Percentiles rank a stretch among this genome's conserved stretches.
Evolutionary conservation across 2,888 invertebrate species (phyloP).

Genomic region (Coleophora deauratella): DNA sequence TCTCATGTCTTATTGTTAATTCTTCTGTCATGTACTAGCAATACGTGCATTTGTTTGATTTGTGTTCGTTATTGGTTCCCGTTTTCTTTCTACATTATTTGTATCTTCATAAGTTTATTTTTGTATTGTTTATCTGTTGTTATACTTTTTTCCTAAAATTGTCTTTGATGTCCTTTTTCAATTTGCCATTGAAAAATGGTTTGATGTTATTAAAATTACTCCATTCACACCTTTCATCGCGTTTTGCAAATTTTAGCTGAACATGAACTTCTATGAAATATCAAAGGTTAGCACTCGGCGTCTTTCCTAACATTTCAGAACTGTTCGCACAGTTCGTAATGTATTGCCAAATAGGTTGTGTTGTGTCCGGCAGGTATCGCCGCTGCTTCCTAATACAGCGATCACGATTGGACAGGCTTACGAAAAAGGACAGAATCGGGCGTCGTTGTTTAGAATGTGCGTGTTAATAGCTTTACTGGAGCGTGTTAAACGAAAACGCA

Average conservation of each 20-base stretch:
- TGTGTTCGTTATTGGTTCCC: too few species aligned
- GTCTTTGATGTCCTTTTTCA: too few species aligned
- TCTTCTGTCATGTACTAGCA: too few species aligned
- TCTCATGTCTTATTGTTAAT: too few species aligned
- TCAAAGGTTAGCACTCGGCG: not conserved
- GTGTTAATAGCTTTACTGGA: constrained; percentile 39
- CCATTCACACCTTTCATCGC: constrained; percentile 1
- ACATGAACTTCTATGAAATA: too few species aligned
- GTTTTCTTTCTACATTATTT: too few species aligned
- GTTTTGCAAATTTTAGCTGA: not conserved
- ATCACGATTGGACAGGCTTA: constrained; percentile 49
- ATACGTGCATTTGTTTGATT: not conserved
- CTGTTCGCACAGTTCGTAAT: constrained; percentile 9
- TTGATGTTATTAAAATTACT: not conserved
- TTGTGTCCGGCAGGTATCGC: constrained; percentile 21
- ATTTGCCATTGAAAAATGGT: too few species aligned
- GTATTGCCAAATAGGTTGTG: constrained; percentile 23
- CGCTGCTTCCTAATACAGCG: constrained; percentile 50
- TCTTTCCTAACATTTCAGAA: constrained; percentile 1
- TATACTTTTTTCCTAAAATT: too few species aligned
- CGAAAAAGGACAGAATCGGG: constrained; percentile 39
- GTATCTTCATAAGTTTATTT: too few species aligned
- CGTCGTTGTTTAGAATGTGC: constrained; percentile 32
- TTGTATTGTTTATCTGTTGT: too few species aligned
- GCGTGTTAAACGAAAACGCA: constrained; percentile 8